phyloP scores from a whole-genome alignment of 2,797 vertebrate species.

The Thunnus albacares region DNA sequence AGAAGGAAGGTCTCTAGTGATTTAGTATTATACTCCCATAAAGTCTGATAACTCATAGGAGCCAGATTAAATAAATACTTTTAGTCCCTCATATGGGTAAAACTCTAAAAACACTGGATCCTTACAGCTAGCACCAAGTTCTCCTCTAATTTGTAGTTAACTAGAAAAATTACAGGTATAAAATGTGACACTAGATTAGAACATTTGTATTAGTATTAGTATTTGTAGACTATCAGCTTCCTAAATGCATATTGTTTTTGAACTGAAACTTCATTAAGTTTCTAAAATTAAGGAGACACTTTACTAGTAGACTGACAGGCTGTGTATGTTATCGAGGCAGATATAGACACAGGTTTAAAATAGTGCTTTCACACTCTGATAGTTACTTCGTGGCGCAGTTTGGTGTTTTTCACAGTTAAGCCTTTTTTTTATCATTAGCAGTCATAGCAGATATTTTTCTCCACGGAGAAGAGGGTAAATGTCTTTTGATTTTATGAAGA shows the following conservation, averaged over 20 bases:
- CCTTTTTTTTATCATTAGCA: slow-evolving; percentile 38
- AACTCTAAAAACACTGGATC: too few species aligned
- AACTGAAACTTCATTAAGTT: slow-evolving; percentile 9
- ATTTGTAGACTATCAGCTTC: too few species aligned
- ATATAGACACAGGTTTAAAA: slow-evolving; percentile 35
- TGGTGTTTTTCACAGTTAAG: slow-evolving; percentile 35
- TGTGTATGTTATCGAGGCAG: slow-evolving; percentile 27
- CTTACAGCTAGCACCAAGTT: too few species aligned
- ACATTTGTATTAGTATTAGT: too few species aligned
- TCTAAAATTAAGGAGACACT: neutral
- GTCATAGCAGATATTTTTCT: slow-evolving; percentile 11
- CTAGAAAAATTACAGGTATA: too few species aligned
- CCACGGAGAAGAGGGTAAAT: slow-evolving; percentile 13
- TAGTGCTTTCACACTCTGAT: slow-evolving; percentile 39
- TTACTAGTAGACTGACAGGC: neutral
- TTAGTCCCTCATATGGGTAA: too few species aligned
- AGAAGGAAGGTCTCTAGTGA: neutral
- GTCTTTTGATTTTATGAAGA: slow-evolving; percentile 32
- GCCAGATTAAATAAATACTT: neutral
- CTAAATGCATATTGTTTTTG: neutral
- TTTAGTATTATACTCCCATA: neutral
- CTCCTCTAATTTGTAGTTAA: too few species aligned
- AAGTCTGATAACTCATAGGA: neutral
- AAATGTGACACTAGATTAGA: too few species aligned
- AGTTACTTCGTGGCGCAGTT: slow-evolving; percentile 15